Conservation (phyloP, 2,113 vertebrate genomes). For the Ammodytes dubius region DNA sequence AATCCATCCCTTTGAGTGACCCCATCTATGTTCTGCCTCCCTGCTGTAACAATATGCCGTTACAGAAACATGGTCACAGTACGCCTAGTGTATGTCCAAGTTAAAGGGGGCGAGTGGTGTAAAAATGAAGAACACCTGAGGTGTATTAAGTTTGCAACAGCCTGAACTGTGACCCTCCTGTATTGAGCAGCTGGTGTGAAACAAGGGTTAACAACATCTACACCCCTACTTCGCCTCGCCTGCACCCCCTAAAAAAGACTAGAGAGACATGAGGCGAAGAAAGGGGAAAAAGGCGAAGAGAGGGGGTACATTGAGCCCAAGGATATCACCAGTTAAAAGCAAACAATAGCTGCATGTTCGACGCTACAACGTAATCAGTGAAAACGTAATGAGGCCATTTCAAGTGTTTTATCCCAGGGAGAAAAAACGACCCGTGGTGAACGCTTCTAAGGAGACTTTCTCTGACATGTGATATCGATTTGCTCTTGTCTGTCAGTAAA, state of each 20-base stretch:
- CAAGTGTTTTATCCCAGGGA: conserved; percentile 47
- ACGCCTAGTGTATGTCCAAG: conserved; percentile 39
- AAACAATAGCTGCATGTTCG: conserved; percentile 63
- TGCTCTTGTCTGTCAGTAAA: conserved; percentile 81
- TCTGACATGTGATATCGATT: conserved; percentile 84
- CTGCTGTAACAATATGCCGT: conserved; percentile 50
- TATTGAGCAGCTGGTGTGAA: conserved; percentile 86
- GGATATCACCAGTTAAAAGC: conserved; percentile 41
- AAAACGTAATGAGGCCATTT: conserved; percentile 61
- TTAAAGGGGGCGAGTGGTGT: conserved; percentile 47
- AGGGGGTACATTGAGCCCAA: conserved; percentile 22
- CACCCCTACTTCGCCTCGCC: conserved; percentile 26
- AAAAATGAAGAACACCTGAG: conserved; percentile 83
- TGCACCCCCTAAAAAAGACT: conserved; percentile 30
- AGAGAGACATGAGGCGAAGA: conserved; percentile 54
- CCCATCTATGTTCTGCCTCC: conserved; percentile 13
- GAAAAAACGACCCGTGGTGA: conserved; percentile 64
- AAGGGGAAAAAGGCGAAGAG: conserved; percentile 42
- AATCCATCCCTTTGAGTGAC: conserved; percentile 39
- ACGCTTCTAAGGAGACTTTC: conserved; percentile 58
- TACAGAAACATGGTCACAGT: conserved; percentile 57
- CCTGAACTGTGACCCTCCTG: conserved; percentile 81
- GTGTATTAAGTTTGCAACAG: conserved; percentile 80
- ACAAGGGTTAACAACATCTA: conserved; percentile 84
- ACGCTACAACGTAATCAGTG: conserved; percentile 31